phyloP scores from a whole-genome alignment of 2,888 invertebrate species.

The Tanytarsus gracilentus region DNA sequence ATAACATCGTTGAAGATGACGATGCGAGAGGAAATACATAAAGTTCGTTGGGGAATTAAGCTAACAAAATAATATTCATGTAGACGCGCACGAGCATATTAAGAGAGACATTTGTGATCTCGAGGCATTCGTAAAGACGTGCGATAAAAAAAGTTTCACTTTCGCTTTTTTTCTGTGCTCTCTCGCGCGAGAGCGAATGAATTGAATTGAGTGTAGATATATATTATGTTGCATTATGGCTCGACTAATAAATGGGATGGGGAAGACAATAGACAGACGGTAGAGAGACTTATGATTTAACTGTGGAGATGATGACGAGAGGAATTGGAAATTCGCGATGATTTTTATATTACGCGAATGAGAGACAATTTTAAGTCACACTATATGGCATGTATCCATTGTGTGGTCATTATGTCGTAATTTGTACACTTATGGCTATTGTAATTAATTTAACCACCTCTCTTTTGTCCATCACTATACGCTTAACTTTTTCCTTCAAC shows the following conservation, averaged over 20 bases:
- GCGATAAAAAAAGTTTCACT: conserved; percentile 10
- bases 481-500: too few relatives aligned
- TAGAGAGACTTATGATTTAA: too few relatives aligned
- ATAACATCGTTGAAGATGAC: neutral
- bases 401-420: too few relatives aligned
- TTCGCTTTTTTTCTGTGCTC: conserved; percentile 10
- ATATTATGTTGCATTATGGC: neutral
- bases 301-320: neutral
- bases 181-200: neutral
- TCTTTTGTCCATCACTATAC: too few relatives aligned
- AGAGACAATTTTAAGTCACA: too few relatives aligned
- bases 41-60: neutral
- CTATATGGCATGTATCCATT: too few relatives aligned
- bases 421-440: too few relatives aligned
- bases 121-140: neutral
- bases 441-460: too few relatives aligned
- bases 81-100: neutral
- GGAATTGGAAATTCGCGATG: conserved; percentile 1
- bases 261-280: conserved; percentile 2
- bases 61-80: neutral
- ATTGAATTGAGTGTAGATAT: neutral
- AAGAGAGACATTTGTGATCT: neutral
- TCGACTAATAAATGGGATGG: neutral
- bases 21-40: neutral
- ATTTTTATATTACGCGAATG: too few relatives aligned